Conservation (phyloP, 2,797 vertebrate species). For the Mus minutoides region DNA sequence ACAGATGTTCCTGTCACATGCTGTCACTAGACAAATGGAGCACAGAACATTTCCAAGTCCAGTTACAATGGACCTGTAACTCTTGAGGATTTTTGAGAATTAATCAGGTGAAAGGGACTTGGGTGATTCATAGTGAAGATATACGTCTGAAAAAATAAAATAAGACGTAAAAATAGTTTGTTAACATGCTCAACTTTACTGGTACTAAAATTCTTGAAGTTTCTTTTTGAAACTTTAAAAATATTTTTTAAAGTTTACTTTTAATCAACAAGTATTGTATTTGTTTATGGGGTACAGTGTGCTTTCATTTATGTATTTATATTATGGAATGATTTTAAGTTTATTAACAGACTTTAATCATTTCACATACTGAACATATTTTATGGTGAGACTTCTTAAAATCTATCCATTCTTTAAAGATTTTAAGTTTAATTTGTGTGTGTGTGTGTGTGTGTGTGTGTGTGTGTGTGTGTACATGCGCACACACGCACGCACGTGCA, state of each 20-base stretch:
- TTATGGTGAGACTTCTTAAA: not conserved
- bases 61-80: not conserved
- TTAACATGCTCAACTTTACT: slow-evolving; percentile 26
- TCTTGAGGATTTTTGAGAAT: slow-evolving; percentile 42
- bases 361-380: not conserved
- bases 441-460: not conserved
- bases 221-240: not conserved
- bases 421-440: not conserved
- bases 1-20: not conserved
- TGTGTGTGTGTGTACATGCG: too few species aligned
- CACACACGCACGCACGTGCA: too few species aligned
- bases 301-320: not conserved
- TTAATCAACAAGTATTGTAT: not conserved
- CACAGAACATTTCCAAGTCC: not conserved
- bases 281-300: not conserved
- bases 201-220: not conserved
- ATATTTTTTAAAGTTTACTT: not conserved
- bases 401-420: not conserved
- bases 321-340: not conserved
- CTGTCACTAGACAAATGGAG: slow-evolving; percentile 9
- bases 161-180: slow-evolving; percentile 36
- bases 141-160: not conserved
- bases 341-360: not conserved
- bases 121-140: not conserved
- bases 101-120: slow-evolving; percentile 33